phyloP scores from a whole-genome alignment of 92 coral and sea anemone genomes.

The Heteractis magnifica region DNA sequence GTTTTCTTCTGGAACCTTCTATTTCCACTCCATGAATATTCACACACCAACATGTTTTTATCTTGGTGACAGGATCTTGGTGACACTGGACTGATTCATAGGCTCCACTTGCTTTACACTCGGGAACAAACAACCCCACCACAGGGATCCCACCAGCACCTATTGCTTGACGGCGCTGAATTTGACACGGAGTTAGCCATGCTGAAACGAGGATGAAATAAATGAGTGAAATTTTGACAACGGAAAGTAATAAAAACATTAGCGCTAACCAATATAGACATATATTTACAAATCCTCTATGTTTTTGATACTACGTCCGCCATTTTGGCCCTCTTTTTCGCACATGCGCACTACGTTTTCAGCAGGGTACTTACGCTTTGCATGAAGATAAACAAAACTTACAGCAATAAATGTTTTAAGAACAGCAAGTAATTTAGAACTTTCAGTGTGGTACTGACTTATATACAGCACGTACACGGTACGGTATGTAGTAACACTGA shows the following conservation, averaged over 20 bases:
- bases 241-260: background rate
- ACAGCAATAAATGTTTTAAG: too few relatives aligned
- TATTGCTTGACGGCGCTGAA: slow-evolving; percentile 57
- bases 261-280: too few relatives aligned
- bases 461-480: too few relatives aligned
- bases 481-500: too few relatives aligned
- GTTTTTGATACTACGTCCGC: too few relatives aligned
- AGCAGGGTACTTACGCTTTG: too few relatives aligned
- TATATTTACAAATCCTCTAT: background rate
- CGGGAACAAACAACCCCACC: slow-evolving; percentile 64
- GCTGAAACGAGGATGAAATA: slow-evolving; percentile 26
- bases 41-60: slow-evolving; percentile 48
- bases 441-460: too few relatives aligned
- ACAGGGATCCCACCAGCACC: slow-evolving; percentile 51
- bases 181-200: slow-evolving; percentile 74
- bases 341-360: too few relatives aligned
- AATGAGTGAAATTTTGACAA: background rate
- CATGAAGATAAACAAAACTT: too few relatives aligned
- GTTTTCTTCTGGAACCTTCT: slow-evolving; percentile 32
- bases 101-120: slow-evolving; percentile 67
- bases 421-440: too few relatives aligned
- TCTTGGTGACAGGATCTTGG: background rate
- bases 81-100: slow-evolving; percentile 54
- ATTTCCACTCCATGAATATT: slow-evolving; percentile 46
- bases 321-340: too few relatives aligned